Evolutionary conservation across 2,113 vertebrate species (phyloP), one percentile per base, ranked within the genome.

Genomic region (Haemorhous mexicanus): DNA sequence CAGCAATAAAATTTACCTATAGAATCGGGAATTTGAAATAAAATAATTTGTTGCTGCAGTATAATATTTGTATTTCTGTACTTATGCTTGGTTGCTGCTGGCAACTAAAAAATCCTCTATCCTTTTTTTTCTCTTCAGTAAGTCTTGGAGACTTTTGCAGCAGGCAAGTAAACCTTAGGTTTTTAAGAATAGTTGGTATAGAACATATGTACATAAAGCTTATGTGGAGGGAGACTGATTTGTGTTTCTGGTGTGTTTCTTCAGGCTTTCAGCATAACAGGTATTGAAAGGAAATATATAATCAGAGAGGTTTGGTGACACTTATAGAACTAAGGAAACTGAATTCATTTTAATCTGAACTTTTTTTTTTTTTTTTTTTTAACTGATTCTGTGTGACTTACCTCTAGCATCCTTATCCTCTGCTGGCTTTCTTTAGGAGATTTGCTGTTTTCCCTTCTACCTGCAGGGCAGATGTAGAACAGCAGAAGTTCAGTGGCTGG

Each of bases 31-130:
- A 37, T 3, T 88, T 39, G 72, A 70, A 75, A 74, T 61, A 20
- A 72, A 62, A 46, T 56, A 75, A 69, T 63, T 47, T 3, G 26
- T 74, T 0, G 0, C 27, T 17, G 8, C 27, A 44, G 21, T 28
- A 18, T 4, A 39, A 21, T 53, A 46, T 67, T 64, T 74, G 7
- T 86, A 61, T 87, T 90, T 92, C 30, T 87, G 16, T 74, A 77
- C 12, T 43, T 70, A 26, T 32, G 44, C 18, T 64, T 75, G 35
- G 19, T 30, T 93, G 9, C 33, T 78, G 37, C 77, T 91, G 47
- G 58, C 37, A 78, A 9, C 41, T 67, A 16, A 68, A 56, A 12
- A 76, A 47, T 67, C 52, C 13, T 75, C 13, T 79, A 0, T 53
- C 23, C 27, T 62, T 84, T 82, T 81, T 43, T 92, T 33, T 73